phyloP scores from a whole-genome alignment of 2,888 invertebrate species.

The Pyrrhosoma nymphula region DNA sequence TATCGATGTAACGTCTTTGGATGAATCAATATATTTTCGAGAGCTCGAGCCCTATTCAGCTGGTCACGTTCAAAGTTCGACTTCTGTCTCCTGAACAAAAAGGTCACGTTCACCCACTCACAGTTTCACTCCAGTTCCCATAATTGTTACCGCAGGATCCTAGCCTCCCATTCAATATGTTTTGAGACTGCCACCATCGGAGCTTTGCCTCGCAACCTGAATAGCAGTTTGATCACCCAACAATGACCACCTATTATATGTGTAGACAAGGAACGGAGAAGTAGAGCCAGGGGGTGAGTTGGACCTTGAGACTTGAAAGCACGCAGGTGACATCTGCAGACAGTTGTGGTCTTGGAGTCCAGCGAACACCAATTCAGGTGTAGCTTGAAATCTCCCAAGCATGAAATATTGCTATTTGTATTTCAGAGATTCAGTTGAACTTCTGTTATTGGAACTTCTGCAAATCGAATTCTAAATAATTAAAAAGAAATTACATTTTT shows the following conservation, averaged over 20 bases:
- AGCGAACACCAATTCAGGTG: background rate
- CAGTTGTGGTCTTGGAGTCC: background rate
- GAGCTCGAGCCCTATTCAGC: too few species aligned
- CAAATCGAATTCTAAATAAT: too few species aligned
- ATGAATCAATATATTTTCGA: too few species aligned
- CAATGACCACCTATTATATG: background rate
- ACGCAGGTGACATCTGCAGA: background rate
- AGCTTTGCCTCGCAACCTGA: background rate
- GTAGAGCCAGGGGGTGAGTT: background rate
- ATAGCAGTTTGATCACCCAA: background rate
- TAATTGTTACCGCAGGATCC: background rate
- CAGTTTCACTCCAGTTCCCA: background rate
- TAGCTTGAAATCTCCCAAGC: background rate
- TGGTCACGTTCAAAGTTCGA: too few species aligned
- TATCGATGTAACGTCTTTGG: too few species aligned
- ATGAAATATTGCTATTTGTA: too few species aligned
- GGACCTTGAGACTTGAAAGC: background rate
- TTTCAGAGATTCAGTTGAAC: too few species aligned
- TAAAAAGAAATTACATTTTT: too few species aligned
- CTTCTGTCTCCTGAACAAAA: background rate
- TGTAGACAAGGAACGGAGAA: background rate
- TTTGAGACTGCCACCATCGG: background rate
- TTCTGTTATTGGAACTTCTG: too few species aligned
- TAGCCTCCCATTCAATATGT: background rate
- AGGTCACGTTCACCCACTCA: background rate